Percentiles rank a stretch among this genome's conserved stretches.
These are phyloP conservation scores for Anguilla japonica DNA, from an alignment of 2,113 vertebrate species.

Conservation along the genomic window DNA sequence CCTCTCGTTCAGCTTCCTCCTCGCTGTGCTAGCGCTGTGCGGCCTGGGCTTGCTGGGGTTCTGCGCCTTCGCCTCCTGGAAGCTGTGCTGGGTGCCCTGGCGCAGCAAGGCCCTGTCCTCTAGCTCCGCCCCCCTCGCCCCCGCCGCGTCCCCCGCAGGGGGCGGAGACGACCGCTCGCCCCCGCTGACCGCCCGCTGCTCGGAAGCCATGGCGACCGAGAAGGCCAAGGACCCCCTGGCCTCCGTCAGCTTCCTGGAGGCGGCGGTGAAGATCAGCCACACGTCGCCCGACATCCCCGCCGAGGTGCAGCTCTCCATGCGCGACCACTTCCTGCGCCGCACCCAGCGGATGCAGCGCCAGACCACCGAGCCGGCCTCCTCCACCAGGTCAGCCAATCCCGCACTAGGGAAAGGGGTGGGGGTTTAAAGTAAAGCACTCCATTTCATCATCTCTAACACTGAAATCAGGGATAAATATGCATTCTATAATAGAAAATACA, in stretches of 20 bases:
- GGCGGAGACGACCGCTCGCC: constrained; percentile 51
- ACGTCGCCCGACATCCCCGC: constrained; percentile 92
- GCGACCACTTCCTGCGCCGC: constrained; percentile 82
- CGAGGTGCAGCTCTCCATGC: constrained; percentile 93
- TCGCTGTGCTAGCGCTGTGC: constrained; percentile 83
- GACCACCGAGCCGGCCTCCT: constrained; percentile 86
- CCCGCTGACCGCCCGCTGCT: constrained; percentile 36
- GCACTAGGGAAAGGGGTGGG: too few species aligned
- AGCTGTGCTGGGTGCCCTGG: constrained; percentile 86
- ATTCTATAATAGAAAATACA: background rate
- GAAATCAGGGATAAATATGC: too few species aligned
- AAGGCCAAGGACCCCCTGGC: constrained; percentile 82
- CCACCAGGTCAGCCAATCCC: constrained; percentile 75
- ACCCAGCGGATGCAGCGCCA: constrained; percentile 85
- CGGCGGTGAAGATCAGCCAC: constrained; percentile 94
- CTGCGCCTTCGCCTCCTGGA: constrained; percentile 89
- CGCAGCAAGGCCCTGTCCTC: constrained; percentile 77
- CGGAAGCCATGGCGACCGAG: constrained; percentile 82
- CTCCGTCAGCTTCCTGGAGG: constrained; percentile 83
- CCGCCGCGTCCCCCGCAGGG: constrained; percentile 34
- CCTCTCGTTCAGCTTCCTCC: constrained; percentile 86
- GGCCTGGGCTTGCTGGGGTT: constrained; percentile 87
- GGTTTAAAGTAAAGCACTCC: too few species aligned
- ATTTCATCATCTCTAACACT: too few species aligned
- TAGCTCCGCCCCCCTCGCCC: constrained; percentile 56